These are phyloP conservation scores for Chaetodon trifasciatus DNA, from an alignment of 2,797 vertebrate species.

Conservation along the genomic window DNA sequence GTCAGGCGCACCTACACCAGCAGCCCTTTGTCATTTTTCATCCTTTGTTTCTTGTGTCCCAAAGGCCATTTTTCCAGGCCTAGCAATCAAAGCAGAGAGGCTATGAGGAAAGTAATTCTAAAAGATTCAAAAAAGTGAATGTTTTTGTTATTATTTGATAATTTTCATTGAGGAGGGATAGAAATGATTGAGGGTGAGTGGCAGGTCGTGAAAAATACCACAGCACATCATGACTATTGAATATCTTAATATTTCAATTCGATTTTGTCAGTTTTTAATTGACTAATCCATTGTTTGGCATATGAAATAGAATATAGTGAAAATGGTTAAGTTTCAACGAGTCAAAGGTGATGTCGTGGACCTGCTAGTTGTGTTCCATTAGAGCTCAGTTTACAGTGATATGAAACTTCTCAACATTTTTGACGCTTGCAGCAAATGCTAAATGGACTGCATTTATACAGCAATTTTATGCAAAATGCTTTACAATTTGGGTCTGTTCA, in stretches of 20 bases:
- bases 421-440: background rate
- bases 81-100: background rate
- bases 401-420: background rate
- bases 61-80: background rate
- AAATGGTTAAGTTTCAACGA: no score
- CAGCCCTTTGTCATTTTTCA: constrained; percentile 11
- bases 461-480: background rate
- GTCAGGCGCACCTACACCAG: constrained; percentile 8
- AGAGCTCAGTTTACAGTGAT: no score
- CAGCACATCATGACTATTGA: background rate
- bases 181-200: background rate
- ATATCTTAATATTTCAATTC: no score
- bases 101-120: background rate
- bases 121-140: background rate
- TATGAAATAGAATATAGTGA: no score
- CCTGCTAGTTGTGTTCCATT: no score
- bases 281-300: no score
- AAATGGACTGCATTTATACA: background rate
- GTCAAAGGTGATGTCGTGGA: no score
- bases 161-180: background rate
- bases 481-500: background rate
- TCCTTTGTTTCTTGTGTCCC: background rate
- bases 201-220: background rate
- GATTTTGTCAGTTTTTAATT: no score
- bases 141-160: background rate